Evolutionary conservation across 2,113 vertebrate species (phyloP).

Genomic region (Myodes glareolus): DNA sequence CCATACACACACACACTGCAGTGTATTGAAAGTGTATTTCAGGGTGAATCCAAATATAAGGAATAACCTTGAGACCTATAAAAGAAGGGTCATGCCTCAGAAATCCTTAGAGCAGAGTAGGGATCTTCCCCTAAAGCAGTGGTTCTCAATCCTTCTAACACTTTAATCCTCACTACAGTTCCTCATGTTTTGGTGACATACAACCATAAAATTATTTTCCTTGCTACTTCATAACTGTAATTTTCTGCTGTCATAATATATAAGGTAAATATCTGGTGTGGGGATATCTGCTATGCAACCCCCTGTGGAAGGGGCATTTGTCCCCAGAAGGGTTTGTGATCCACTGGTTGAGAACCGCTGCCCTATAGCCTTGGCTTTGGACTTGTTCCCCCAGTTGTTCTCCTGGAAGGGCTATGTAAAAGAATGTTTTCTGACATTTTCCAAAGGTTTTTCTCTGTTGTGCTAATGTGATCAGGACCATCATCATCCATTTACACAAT

Average conservation of each 20-base stretch:
- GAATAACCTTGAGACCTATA: neutral
- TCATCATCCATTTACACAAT: neutral
- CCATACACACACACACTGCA: neutral
- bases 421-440: neutral
- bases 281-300: neutral
- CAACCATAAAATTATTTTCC: neutral
- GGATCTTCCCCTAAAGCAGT: rapidly evolving
- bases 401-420: neutral
- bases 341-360: neutral
- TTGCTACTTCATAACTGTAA: neutral
- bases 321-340: neutral
- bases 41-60: neutral
- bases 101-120: neutral
- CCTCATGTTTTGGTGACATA: neutral
- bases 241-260: neutral
- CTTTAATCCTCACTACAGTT: neutral
- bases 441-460: neutral
- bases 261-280: no score
- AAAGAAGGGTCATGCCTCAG: neutral
- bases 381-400: neutral
- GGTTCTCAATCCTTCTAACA: neutral
- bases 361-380: neutral
- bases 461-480: neutral
- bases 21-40: neutral
- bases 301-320: neutral